Conservation (phyloP, 2,888 invertebrate genomes). For the Gortyna flavago region DNA sequence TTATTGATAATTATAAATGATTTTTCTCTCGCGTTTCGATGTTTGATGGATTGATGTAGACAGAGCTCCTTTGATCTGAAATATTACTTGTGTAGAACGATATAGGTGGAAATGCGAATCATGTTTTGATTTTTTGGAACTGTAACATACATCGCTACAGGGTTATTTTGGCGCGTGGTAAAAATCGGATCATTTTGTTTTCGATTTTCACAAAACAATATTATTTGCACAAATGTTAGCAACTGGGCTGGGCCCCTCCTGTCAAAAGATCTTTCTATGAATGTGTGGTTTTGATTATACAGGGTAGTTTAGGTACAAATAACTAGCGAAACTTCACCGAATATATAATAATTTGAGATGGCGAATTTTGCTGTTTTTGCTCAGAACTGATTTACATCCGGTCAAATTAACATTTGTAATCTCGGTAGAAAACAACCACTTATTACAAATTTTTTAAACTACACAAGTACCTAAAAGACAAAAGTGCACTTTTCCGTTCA, state of each 20-base stretch:
- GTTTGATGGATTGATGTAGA: constrained; percentile 63
- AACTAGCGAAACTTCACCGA: background rate
- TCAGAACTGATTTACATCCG: background rate
- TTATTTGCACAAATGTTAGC: background rate
- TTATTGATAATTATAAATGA: constrained; percentile 75
- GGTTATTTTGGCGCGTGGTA: background rate
- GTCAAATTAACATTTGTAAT: background rate
- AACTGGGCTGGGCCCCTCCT: background rate
- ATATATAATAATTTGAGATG: background rate
- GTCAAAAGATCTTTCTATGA: background rate
- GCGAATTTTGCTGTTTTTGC: background rate
- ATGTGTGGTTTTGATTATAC: background rate
- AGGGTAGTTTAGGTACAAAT: background rate
- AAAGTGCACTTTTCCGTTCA: background rate
- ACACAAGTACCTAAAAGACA: background rate
- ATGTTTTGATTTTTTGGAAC: background rate
- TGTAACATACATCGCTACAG: background rate
- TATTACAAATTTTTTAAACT: background rate
- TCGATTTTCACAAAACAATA: background rate
- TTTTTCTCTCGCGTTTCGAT: constrained; percentile 65
- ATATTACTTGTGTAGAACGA: constrained; percentile 25
- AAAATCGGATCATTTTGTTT: background rate
- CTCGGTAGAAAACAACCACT: background rate
- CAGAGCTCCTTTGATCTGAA: constrained; percentile 25
- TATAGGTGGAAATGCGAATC: background rate